Percentiles rank a stretch among this genome's conserved stretches.
phyloP scores from a whole-genome alignment of 2,888 invertebrate genomes.

The Glyphotaelius pellucidus region DNA sequence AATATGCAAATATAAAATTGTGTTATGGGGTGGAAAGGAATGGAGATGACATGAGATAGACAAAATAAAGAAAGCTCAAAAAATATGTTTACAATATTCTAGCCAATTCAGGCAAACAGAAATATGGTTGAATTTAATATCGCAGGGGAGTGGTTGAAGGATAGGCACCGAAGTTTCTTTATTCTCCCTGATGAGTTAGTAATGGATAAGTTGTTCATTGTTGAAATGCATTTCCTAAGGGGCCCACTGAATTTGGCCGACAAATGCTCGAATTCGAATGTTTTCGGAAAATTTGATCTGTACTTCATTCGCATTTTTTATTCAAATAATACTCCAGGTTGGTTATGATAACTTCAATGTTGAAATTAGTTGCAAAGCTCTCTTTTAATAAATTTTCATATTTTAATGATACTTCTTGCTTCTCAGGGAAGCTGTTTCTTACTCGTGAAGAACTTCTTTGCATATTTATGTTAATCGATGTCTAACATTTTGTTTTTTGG shows the following conservation, averaged over 20 bases:
- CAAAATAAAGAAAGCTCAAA: background rate
- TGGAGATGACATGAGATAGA: background rate
- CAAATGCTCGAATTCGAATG: background rate
- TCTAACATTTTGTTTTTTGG: too few species aligned
- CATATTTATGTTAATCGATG: background rate
- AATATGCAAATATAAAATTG: background rate
- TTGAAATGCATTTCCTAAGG: background rate
- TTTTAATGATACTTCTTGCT: background rate
- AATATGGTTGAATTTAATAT: background rate
- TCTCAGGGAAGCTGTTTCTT: background rate
- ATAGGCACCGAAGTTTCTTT: background rate
- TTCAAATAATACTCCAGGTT: too few species aligned
- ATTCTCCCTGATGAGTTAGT: background rate
- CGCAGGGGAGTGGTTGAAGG: background rate
- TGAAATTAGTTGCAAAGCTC: background rate
- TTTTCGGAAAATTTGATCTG: too few species aligned
- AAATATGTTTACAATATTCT: background rate
- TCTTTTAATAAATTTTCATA: background rate
- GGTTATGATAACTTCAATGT: too few species aligned
- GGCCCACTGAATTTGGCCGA: background rate
- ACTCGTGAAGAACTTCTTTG: background rate
- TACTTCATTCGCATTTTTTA: too few species aligned
- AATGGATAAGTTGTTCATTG: background rate
- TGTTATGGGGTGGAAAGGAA: background rate
- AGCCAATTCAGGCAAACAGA: background rate